These are phyloP conservation scores for Alviniconcha strummeri DNA, from an alignment of 2,888 invertebrate genomes.

Conservation along the genomic window DNA sequence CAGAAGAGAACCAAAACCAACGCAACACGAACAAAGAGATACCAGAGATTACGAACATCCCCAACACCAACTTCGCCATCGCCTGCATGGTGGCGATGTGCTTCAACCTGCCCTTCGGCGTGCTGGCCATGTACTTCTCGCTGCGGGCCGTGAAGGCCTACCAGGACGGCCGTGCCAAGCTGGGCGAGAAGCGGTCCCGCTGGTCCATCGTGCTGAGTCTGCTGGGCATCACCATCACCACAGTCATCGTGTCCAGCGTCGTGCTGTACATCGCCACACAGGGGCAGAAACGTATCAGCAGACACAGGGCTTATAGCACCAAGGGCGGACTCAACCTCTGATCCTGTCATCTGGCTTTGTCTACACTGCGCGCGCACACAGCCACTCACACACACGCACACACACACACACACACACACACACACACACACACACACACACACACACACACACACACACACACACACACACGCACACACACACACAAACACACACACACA, in stretches of 20 bases:
- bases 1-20: not conserved
- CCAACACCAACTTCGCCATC: constrained; percentile 42
- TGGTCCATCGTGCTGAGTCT: constrained; percentile 41
- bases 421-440: constrained; percentile 16
- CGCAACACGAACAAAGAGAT: not conserved
- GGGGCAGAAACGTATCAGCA: constrained; percentile 23
- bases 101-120: constrained; percentile 39
- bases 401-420: constrained; percentile 17
- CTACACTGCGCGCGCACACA: no score
- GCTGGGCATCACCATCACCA: constrained; percentile 41
- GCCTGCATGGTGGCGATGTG: constrained; percentile 39
- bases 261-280: constrained; percentile 35
- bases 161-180: constrained; percentile 34
- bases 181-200: constrained; percentile 32
- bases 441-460: not conserved
- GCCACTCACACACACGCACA: not conserved
- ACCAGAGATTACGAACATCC: constrained; percentile 29
- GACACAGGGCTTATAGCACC: not conserved
- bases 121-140: constrained; percentile 39
- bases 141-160: constrained; percentile 39
- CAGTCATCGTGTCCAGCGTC: constrained; percentile 38
- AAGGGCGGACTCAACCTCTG: constrained; percentile 27
- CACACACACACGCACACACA: not conserved
- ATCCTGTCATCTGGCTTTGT: no score
- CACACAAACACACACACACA: not conserved